phyloP scores from a whole-genome alignment of 2,888 invertebrate species.

The Sinodicranocentrus sp. region DNA sequence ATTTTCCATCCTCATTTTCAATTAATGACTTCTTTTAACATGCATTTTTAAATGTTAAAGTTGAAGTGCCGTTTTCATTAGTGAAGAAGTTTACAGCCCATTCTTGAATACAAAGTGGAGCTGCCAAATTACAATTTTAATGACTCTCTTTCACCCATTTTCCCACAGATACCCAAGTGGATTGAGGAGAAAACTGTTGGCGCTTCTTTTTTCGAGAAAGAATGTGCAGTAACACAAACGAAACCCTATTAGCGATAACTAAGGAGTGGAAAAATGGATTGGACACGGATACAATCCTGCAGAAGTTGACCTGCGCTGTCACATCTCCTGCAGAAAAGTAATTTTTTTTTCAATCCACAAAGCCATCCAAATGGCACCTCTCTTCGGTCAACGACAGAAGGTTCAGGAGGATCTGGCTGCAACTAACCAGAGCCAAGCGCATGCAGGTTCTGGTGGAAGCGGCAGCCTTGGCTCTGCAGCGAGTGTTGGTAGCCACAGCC shows the following conservation, averaged over 20 bases:
- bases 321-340: slow-evolving; percentile 6
- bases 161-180: slow-evolving; percentile 15
- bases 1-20: not conserved
- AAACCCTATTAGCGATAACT: not conserved
- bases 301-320: slow-evolving; percentile 3
- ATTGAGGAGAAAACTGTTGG: not conserved
- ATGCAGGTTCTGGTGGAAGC: not conserved
- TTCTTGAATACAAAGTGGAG: slow-evolving; percentile 15
- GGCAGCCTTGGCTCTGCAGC: not conserved
- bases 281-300: not conserved
- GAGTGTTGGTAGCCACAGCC: not conserved
- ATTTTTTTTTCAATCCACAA: not conserved
- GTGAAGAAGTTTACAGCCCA: not conserved
- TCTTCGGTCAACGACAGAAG: slow-evolving; percentile 48
- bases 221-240: slow-evolving; percentile 3
- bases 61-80: slow-evolving; percentile 9
- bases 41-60: not conserved
- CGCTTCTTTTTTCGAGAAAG: not conserved
- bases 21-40: slow-evolving; percentile 11
- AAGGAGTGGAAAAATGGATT: slow-evolving; percentile 25
- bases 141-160: slow-evolving; percentile 20
- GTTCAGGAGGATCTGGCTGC: slow-evolving; percentile 20
- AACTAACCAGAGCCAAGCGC: slow-evolving; percentile 3
- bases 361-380: slow-evolving; percentile 45
- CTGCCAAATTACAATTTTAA: slow-evolving; percentile 35